Evolutionary conservation across 2,797 vertebrate genomes (phyloP), one percentile per base, ranked within the genome.

Genomic region (Carcharodon carcharias): DNA sequence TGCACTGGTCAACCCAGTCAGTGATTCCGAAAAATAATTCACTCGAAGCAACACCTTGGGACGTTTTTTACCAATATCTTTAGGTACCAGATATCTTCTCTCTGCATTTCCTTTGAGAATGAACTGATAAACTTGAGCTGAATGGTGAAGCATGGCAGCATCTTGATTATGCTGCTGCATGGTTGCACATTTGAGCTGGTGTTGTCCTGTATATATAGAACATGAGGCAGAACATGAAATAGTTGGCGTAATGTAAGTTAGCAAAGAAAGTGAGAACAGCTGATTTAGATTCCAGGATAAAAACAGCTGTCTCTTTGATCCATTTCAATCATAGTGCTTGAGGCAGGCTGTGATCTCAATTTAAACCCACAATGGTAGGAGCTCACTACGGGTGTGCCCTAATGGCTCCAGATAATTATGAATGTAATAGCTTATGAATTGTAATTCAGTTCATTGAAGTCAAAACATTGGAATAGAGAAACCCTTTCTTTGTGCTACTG

Each of bases 251-350:
- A 35, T 56, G 50, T n/a, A n/a, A 1, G 56, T 18, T 14, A 56
- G 31, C 28, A 73, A 73, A 26, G n/a, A 95, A 95, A 71, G 61
- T 93, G 63, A 65, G 61, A 63, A 95, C 45, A 69, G 50, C 2
- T 16, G 23, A 91, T 5, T 91, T 26, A 1, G 28, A 73, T 69
- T 67, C 45, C 45, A 56, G 28, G 40, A 26, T 12, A 56, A 54
- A 95, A 56, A 95, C 54, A 93, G 45, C 67, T 95, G 94, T 56
- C 31, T 77, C 69, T 77, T 95, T 71, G 31, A 95, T 95, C 69
- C 31, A 56, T 56, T 58, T 9, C 31, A 35, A 56, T 31, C 94
- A 67, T 23, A 26, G 16, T 73, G 65, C 26, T 95, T 56, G 28
- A 73, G 69, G 50, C 45, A 28, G 65, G 12, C 45, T 95, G 6